Evolutionary conservation across 2,888 invertebrate genomes (phyloP).

Genomic region (Bedellia somnulentella): DNA sequence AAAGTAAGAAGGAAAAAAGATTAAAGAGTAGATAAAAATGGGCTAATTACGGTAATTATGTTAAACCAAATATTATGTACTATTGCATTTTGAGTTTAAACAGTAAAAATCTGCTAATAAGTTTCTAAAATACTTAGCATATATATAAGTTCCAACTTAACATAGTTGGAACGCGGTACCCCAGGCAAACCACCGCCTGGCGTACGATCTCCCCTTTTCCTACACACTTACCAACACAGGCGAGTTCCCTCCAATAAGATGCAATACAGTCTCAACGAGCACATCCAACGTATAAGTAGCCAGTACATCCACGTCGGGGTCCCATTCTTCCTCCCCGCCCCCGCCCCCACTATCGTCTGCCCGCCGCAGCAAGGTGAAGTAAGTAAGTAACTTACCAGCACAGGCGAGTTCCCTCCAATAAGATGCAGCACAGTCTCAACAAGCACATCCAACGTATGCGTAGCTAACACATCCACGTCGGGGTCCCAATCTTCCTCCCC

Average conservation of each 20-base stretch:
- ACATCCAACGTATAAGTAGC: conserved; percentile 81
- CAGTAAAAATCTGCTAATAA: too few relatives aligned
- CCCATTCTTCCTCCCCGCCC: conserved; percentile 36
- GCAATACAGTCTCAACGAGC: conserved; percentile 81
- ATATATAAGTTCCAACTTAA: too few relatives aligned
- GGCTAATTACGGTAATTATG: too few relatives aligned
- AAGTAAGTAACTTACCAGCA: conserved; percentile 57
- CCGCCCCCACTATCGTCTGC: conserved; percentile 18
- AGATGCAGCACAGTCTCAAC: conserved; percentile 83
- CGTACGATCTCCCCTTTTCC: too few relatives aligned
- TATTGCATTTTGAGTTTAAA: too few relatives aligned
- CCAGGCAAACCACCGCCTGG: too few relatives aligned
- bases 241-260: conserved; percentile 76
- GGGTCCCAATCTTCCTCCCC: conserved; percentile 53
- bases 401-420: conserved; percentile 74
- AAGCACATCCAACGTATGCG: conserved; percentile 79
- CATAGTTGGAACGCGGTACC: too few relatives aligned
- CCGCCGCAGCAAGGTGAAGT: neutral
- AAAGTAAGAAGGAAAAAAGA: too few relatives aligned
- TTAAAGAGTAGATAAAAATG: too few relatives aligned
- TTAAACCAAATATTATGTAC: too few relatives aligned
- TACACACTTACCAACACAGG: conserved; percentile 58
- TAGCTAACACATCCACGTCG: conserved; percentile 80
- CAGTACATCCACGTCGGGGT: conserved; percentile 78
- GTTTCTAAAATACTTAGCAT: too few relatives aligned